Percentiles rank a stretch among this genome's conserved stretches.
Conservation (phyloP, 2,888 invertebrate species). For the Luperina nickerlii region DNA sequence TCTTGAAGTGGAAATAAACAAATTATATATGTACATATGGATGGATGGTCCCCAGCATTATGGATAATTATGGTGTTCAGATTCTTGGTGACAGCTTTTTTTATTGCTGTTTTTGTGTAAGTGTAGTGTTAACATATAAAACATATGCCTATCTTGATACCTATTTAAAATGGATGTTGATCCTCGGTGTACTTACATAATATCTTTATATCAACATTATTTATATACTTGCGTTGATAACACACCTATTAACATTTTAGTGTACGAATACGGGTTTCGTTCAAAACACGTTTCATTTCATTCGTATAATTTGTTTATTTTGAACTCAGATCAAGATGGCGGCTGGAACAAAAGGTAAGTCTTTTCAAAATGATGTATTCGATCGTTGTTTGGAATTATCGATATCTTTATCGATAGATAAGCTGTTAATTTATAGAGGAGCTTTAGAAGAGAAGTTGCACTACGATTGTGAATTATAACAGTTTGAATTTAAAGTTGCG, state of each 20-base stretch:
- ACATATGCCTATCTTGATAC: constrained; percentile 31
- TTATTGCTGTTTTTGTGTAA: no score
- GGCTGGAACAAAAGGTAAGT: constrained; percentile 72
- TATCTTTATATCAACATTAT: constrained; percentile 52
- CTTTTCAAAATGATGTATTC: constrained; percentile 16
- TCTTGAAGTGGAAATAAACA: no score
- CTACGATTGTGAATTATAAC: neutral
- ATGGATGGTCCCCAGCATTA: no score
- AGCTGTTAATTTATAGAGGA: neutral
- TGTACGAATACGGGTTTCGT: constrained; percentile 55
- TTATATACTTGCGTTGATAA: constrained; percentile 65
- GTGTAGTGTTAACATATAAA: neutral
- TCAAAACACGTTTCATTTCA: constrained; percentile 65
- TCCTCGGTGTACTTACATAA: constrained; percentile 11
- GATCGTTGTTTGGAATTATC: neutral
- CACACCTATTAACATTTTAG: constrained; percentile 61
- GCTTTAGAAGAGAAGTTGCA: neutral
- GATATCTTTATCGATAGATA: constrained; percentile 15
- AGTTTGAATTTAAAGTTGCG: neutral
- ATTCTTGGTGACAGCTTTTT: no score
- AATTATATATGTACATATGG: no score
- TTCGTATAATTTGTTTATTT: constrained; percentile 18
- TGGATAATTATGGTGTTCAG: no score
- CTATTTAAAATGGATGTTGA: constrained; percentile 47
- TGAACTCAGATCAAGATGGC: constrained; percentile 63